Conservation (phyloP, 2,888 invertebrate species). For the Acronicta aceris region DNA sequence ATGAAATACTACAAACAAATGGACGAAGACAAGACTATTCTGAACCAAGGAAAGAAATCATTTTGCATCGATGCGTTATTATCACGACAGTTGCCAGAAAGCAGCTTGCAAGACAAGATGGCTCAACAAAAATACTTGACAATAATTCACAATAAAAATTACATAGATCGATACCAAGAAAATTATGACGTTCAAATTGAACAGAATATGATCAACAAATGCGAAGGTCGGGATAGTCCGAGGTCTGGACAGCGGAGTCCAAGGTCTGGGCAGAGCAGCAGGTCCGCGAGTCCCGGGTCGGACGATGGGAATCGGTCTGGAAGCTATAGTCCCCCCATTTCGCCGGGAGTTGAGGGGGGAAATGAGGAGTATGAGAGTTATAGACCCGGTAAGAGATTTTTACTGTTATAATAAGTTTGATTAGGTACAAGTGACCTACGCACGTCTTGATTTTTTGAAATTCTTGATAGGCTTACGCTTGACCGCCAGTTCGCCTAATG, state of each 20-base stretch:
- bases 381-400: conserved; percentile 77
- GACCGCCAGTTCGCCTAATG: too few species aligned
- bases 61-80: conserved; percentile 97
- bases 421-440: too few species aligned
- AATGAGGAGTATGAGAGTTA: conserved; percentile 82
- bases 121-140: conserved; percentile 80
- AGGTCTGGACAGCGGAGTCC: conserved; percentile 57
- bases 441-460: too few species aligned
- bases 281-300: conserved; percentile 81
- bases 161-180: conserved; percentile 79
- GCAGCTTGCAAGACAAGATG: conserved; percentile 74
- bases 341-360: conserved; percentile 94
- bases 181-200: conserved; percentile 85
- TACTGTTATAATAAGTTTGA: too few species aligned
- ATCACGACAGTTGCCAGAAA: conserved; percentile 87
- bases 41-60: conserved; percentile 90
- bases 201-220: conserved; percentile 82
- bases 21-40: conserved; percentile 78
- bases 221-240: conserved; percentile 68
- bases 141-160: conserved; percentile 81
- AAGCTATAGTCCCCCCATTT: conserved; percentile 95
- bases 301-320: conserved; percentile 90
- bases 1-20: conserved; percentile 73
- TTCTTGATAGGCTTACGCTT: too few species aligned
- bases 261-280: conserved; percentile 71